Conservation (phyloP, 2,888 invertebrate genomes). For the Parnassius mnemosyne region DNA sequence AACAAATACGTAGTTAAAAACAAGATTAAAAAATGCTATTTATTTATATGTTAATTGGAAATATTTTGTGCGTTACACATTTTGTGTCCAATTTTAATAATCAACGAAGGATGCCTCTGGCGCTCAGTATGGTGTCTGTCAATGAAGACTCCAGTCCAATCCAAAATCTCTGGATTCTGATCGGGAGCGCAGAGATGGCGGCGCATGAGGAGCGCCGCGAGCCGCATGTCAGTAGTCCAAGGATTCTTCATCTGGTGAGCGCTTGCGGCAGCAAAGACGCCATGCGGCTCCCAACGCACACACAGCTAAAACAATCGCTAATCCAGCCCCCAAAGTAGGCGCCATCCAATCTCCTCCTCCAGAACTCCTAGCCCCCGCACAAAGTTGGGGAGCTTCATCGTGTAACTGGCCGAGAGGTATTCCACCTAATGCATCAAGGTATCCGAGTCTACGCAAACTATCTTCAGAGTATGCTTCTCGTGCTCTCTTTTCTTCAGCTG, state of each 20-base stretch:
- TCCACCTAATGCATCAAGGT: slow-evolving; percentile 69
- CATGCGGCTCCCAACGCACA: slow-evolving; percentile 81
- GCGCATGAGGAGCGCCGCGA: slow-evolving; percentile 73
- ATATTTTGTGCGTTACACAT: too few relatives aligned
- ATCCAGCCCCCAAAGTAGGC: slow-evolving; percentile 81
- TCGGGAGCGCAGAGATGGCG: slow-evolving; percentile 69
- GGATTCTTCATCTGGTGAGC: slow-evolving; percentile 81
- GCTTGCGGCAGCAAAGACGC: slow-evolving; percentile 81
- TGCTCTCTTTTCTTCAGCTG: slow-evolving; percentile 72
- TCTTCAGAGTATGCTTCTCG: slow-evolving; percentile 81
- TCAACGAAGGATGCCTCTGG: slow-evolving; percentile 56
- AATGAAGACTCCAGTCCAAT: slow-evolving; percentile 78
- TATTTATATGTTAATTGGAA: too few relatives aligned
- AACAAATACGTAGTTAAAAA: too few relatives aligned
- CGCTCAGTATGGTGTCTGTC: slow-evolving; percentile 76
- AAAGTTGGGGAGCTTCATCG: slow-evolving; percentile 89
- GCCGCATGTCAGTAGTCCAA: slow-evolving; percentile 82
- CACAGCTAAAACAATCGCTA: slow-evolving; percentile 79
- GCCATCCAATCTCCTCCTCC: slow-evolving; percentile 82
- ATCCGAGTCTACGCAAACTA: slow-evolving; percentile 81
- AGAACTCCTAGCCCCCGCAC: slow-evolving; percentile 76
- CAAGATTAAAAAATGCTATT: too few relatives aligned
- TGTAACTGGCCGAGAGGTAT: slow-evolving; percentile 78
- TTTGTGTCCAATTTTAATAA: slow-evolving; percentile 33
- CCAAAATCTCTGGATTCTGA: slow-evolving; percentile 68